Base-by-base conservation (phyloP, 2,797 vertebrate species). In the Argentina silus region DNA sequence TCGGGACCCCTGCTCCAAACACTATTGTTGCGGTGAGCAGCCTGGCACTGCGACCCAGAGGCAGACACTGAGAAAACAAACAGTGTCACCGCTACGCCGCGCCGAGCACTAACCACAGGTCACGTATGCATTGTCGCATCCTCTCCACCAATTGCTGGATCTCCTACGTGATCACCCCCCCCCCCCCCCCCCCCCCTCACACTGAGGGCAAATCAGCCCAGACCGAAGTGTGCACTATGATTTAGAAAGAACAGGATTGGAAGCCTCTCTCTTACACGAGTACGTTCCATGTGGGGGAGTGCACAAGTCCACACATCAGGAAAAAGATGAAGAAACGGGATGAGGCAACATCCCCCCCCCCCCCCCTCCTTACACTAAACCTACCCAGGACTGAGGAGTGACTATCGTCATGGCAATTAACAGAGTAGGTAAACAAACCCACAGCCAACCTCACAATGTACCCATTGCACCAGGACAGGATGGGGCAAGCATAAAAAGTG, bases 1-100 rank as follows among this genome's bases (percentile, higher is more conserved):
- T 88, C 74, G 91, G 93, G 93, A 94, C 90, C 79, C 76, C 73
- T 79, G 89, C 86, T 92, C 90, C 88, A 94, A 95, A 95, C 93
- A 93, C 93, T 93, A 95, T 95, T 95, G 94, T 95, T 95, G 88
- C 78, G 61, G 87, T 50, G 78, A 87, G 79, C 80, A 90, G 92
- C 92, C 90, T 94, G 93, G 93, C 92, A 94, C 90, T 90, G 19
- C 80, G 85, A 80, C 80, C 81, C 85, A 86, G 82, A 91, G 82
- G 90, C 91, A 91, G 90, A 92, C 91, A 80, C 78, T 86, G 88
- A 84, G 83, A 92, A 93, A 93, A 94, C 92, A 94, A 93, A 93
- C 93, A 90, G 78, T 81, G 80, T 36, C n/a, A 36, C 82, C 83
- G 84, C 89, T 70, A 73, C 43, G 78, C 77, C 66, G 81, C 51